Evolutionary conservation across 2,797 vertebrate genomes (phyloP), one percentile per base, ranked within the genome.

Genomic region (Malurus leucopterus): DNA sequence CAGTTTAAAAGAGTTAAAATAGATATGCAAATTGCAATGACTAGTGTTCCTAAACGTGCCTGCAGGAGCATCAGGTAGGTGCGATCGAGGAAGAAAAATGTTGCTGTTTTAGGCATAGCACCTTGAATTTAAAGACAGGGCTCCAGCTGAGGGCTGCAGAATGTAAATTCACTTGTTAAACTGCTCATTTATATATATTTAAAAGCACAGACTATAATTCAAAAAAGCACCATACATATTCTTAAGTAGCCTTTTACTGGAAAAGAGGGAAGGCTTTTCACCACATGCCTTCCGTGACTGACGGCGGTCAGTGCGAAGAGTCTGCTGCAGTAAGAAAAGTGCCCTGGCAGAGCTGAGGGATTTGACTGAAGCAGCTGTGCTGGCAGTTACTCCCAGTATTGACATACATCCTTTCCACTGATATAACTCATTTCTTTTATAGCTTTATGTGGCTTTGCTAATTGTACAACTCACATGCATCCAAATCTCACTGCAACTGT

Each of bases 1-100:
- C 58, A 67, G 53, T 91, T 92, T 86, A 43, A 90, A 91, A 59
- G 36, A 84, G 73, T 90, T 95, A 89, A 94, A 93, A 91, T 72
- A 92, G 61, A 55, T 90, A 93, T 69, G 86, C 88, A 89, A 93
- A 89, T 93, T 9, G 0, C 6, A 1, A 62, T 73, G 65, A 59
- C 72, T 90, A 59, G 22, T 54, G 70, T 76, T 88, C 74, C 27
- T 69, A 81, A 88, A 86, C 0, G 4, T 81, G 82, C 91, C 84
- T 69, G 58, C 80, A 93, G 88, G 43, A 95, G 78, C 53, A 84
- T 51, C 75, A 90, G 61, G 84, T 78, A 93, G 50, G 64, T 59
- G 67, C 74, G 89, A 73, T 86, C 73, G 70, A 41, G 61, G 44
- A 84, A 94, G 91, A 85, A 85, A 94, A 96, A 93, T 65, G 50